A percentile compares a stretch with the other conserved stretches of the same genome.
phyloP scores from a whole-genome alignment of 2,113 vertebrate genomes.

The Camelus bactrianus region DNA sequence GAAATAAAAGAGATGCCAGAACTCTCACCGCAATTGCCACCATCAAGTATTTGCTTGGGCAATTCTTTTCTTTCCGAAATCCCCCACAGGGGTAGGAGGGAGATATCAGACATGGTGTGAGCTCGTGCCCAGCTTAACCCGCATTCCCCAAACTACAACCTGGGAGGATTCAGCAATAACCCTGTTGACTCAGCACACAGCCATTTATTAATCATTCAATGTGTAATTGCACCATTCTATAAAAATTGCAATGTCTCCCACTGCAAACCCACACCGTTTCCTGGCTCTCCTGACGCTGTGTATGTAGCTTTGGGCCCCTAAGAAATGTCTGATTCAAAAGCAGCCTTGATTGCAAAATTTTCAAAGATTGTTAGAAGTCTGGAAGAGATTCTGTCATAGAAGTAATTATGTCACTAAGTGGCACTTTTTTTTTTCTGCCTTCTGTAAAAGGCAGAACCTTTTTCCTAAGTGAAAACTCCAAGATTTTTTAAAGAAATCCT shows the following conservation, averaged over 20 bases:
- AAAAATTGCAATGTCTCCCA: background rate
- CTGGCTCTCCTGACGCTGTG: background rate
- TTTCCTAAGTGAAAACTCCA: background rate
- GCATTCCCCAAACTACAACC: constrained; percentile 59
- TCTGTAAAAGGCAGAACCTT: background rate
- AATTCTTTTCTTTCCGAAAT: constrained; percentile 28
- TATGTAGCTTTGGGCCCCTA: background rate
- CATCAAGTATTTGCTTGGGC: constrained; percentile 39
- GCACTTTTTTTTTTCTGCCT: background rate
- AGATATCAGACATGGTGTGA: background rate
- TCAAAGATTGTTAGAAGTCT: background rate
- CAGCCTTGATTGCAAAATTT: background rate
- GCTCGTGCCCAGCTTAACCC: constrained; percentile 60
- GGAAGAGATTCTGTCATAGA: background rate
- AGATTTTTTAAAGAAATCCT: background rate
- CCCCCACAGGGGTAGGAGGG: background rate
- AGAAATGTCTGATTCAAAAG: background rate
- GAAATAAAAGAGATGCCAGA: constrained; percentile 20
- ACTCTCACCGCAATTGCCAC: background rate
- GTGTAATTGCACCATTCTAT: background rate
- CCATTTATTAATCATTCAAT: background rate
- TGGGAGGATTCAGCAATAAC: background rate
- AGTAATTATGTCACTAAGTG: background rate
- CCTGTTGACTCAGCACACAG: background rate
- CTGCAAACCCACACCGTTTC: background rate